A percentile compares a stretch with the other conserved stretches of the same genome.
Conservation (phyloP, 2,113 vertebrate species). For the Gnathonemus echidnorhynchus region DNA sequence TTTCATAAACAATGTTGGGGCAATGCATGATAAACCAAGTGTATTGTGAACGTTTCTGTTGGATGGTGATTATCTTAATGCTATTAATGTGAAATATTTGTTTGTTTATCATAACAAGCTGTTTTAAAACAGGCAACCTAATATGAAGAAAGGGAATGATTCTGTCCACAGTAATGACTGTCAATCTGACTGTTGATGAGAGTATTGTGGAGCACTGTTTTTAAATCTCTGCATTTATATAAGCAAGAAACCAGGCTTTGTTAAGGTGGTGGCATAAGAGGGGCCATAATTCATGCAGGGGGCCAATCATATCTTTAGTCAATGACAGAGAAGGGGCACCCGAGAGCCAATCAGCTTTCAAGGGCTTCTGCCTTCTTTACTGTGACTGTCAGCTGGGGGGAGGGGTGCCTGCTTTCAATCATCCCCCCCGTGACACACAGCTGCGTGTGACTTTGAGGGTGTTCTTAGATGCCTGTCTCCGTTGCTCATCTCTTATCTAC, state of each 20-base stretch:
- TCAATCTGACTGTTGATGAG: background rate
- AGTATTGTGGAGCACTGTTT: background rate
- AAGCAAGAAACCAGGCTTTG: background rate
- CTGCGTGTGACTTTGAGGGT: constrained; percentile 30
- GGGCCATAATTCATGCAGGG: background rate
- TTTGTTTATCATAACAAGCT: background rate
- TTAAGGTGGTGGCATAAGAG: background rate
- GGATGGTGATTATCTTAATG: background rate
- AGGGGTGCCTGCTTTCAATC: background rate
- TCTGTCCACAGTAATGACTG: background rate
- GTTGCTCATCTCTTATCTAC: constrained; percentile 61
- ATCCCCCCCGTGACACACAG: constrained; percentile 29
- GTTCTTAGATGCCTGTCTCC: constrained; percentile 42
- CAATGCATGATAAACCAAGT: background rate
- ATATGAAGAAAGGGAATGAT: background rate
- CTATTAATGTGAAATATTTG: background rate
- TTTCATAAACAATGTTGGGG: background rate
- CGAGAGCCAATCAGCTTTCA: background rate
- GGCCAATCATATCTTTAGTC: background rate
- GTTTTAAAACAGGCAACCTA: background rate
- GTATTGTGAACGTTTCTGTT: background rate
- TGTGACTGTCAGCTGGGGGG: background rate
- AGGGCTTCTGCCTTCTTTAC: background rate
- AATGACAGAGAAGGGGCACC: background rate
- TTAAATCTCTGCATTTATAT: background rate